Evolutionary conservation across 2,113 vertebrate species (phyloP).

Genomic region (Ramphastos sulfuratus): DNA sequence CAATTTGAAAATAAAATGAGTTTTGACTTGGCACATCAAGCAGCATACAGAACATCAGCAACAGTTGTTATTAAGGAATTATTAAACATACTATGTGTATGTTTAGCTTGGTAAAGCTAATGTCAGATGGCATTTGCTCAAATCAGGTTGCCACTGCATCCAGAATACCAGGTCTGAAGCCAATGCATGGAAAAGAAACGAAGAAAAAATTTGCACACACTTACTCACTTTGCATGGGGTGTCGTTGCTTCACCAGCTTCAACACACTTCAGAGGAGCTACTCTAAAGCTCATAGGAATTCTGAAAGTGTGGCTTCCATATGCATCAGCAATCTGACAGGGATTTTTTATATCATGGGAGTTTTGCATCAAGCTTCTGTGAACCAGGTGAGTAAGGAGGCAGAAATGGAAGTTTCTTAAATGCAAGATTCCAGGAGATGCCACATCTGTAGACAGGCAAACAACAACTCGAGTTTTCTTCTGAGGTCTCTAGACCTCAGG

Average conservation of each 20-base stretch:
- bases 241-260: neutral
- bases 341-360: neutral
- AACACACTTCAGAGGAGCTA: neutral
- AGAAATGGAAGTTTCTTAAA: neutral
- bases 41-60: neutral
- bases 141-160: neutral
- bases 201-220: neutral
- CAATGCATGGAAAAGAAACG: neutral
- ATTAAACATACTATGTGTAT: neutral
- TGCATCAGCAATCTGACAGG: neutral
- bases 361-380: neutral
- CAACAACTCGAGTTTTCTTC: neutral
- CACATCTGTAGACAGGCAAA: neutral
- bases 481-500: neutral
- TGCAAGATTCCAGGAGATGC: neutral
- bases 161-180: neutral
- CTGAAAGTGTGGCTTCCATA: neutral
- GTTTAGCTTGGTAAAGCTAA: neutral
- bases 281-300: neutral
- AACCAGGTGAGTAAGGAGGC: neutral
- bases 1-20: conserved; percentile 1
- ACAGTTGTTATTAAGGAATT: neutral
- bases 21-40: neutral
- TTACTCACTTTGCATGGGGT: neutral
- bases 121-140: neutral